Base-by-base conservation (phyloP, 1,140 invertebrate genomes). In the Philotrypesis tridentata region DNA sequence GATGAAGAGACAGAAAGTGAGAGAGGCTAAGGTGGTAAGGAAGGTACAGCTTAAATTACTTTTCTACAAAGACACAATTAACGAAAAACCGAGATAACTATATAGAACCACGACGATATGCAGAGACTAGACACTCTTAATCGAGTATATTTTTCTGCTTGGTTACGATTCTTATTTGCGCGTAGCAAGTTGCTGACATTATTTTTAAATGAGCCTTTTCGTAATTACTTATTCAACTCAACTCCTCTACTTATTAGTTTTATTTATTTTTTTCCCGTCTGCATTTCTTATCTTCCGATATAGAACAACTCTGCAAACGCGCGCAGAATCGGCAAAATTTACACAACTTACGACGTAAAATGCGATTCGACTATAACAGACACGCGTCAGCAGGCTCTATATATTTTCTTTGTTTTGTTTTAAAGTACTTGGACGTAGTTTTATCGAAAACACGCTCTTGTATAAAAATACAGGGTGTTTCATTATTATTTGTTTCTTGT, bases 401-500 rank as follows among this genome's bases (percentile, higher is more conserved):
- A 77, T 78, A 48, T 33, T 48, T 63, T 75, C 31, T 65, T 27
- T n/a, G 21, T 65, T 65, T 65, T 65, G 23, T 65, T 29, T 83
- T 83, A 79, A 79, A 74, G 82, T 83, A 83, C 82, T 83, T 83
- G 82, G 76, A 83, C 82, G 81, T 78, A 82, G 75, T 65, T 82
- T 82, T 73, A 82, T 82, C 60, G 82, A 83, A 75, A 83, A 83
- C 82, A 83, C 82, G 76, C 81, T 43, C 70, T 67, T 83, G 71
- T 83, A 83, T 83, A 83, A 83, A 83, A 83, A 83, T 83, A 83
- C 82, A 83, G 76, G 82, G 76, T 83, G 82, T 83, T 83, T 79
- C 82, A 83, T 79, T 68, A 82, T 82, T 76, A 82, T 82, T 82
- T 74, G 23, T 73, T 73, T 79, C 48, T 61, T 12, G 27, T 55